A percentile compares a stretch with the other conserved stretches of the same genome.
These are phyloP conservation scores for Boloria euphrosyne DNA, from an alignment of 2,888 invertebrate genomes.

Conservation along the genomic window DNA sequence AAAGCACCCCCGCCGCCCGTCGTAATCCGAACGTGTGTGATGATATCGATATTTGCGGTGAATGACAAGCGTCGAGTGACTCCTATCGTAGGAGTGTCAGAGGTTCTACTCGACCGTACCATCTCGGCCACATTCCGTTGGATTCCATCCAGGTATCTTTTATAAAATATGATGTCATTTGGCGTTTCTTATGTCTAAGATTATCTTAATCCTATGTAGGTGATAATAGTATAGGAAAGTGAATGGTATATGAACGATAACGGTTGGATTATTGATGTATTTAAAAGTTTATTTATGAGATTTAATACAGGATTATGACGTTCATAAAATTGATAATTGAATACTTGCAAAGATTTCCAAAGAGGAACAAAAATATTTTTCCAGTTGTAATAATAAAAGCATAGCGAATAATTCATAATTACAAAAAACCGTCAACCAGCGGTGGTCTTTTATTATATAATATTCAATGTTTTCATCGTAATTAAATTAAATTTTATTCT, in stretches of 20 bases:
- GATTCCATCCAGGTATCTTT: slow-evolving; percentile 67
- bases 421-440: too few species aligned
- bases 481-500: too few species aligned
- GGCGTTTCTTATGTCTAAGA: slow-evolving; percentile 9
- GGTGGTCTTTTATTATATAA: not conserved
- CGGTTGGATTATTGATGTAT: too few species aligned
- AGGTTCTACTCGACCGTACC: slow-evolving; percentile 29
- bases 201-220: slow-evolving; percentile 4
- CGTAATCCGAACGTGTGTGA: slow-evolving; percentile 74
- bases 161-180: slow-evolving; percentile 52
- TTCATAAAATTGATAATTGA: too few species aligned
- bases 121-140: slow-evolving; percentile 47
- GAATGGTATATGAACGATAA: too few species aligned
- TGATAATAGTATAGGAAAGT: not conserved
- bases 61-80: slow-evolving; percentile 65
- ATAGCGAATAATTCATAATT: too few species aligned
- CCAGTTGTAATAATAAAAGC: too few species aligned
- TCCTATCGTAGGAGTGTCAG: slow-evolving; percentile 47
- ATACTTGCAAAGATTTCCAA: too few species aligned
- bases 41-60: slow-evolving; percentile 79
- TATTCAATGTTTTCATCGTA: not conserved
- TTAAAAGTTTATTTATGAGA: too few species aligned
- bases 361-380: too few species aligned
- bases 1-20: slow-evolving; percentile 63
- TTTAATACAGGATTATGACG: too few species aligned